phyloP scores from a whole-genome alignment of 2,888 invertebrate species.

The Strigamia transsilvanica region DNA sequence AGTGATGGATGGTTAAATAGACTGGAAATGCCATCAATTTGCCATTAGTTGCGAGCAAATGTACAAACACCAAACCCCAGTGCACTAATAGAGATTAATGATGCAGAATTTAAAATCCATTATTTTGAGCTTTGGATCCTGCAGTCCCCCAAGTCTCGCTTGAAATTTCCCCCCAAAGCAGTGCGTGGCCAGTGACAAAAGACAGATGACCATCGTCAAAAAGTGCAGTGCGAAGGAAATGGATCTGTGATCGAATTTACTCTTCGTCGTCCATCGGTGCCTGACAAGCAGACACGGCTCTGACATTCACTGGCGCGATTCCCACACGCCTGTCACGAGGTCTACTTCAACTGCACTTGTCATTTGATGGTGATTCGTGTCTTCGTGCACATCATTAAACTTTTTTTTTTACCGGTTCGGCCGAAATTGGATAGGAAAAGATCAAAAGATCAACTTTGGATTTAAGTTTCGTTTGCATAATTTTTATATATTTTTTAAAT shows the following conservation, averaged over 20 bases:
- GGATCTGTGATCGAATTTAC: conserved; percentile 25
- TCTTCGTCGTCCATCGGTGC: conserved; percentile 6
- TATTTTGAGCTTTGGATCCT: neutral
- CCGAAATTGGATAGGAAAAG: neutral
- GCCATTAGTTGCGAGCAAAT: conserved; percentile 26
- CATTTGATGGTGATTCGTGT: conserved; percentile 34
- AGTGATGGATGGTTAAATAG: conserved; percentile 26
- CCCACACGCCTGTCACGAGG: neutral
- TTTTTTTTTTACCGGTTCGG: neutral
- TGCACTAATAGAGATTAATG: conserved; percentile 50
- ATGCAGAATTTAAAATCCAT: conserved; percentile 50
- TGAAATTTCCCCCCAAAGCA: neutral
- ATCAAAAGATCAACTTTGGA: neutral
- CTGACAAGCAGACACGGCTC: conserved; percentile 6
- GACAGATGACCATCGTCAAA: conserved; percentile 19
- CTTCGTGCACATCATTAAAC: neutral
- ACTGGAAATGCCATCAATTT: conserved; percentile 27
- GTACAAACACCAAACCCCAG: conserved; percentile 31
- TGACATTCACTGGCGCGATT: conserved; percentile 9
- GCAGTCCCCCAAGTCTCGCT: neutral
- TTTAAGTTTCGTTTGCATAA: neutral
- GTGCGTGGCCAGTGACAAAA: conserved; percentile 26
- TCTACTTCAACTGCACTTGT: conserved; percentile 2
- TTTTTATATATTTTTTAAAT: too few relatives aligned
- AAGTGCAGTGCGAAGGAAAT: neutral